Conservation (phyloP, 2,888 invertebrate species). For the Dysmachus trigonus region DNA sequence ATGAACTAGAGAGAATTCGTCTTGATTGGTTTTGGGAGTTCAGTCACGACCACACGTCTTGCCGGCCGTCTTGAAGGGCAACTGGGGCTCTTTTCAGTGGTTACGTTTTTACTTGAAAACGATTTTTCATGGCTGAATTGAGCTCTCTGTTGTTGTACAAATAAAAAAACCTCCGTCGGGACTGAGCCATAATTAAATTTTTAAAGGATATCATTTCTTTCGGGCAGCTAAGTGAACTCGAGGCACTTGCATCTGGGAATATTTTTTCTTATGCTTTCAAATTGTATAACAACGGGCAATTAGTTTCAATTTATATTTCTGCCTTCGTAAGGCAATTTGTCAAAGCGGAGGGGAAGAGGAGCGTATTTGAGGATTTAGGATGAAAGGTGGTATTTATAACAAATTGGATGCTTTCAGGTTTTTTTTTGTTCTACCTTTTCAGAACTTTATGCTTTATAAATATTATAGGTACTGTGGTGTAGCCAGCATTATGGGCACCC, state of each 20-base stretch:
- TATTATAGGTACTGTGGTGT: too few relatives aligned
- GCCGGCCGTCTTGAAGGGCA: background rate
- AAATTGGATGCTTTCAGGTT: background rate
- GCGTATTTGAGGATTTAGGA: background rate
- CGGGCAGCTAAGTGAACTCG: background rate
- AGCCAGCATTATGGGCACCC: too few relatives aligned
- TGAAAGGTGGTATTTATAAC: background rate
- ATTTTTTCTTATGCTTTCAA: background rate
- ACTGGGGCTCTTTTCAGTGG: background rate
- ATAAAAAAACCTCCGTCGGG: background rate
- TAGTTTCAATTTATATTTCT: background rate
- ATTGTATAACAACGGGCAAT: background rate
- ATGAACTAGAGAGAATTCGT: constrained; percentile 44
- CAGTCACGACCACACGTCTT: constrained; percentile 4
- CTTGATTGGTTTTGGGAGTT: constrained; percentile 47
- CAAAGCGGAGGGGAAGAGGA: background rate
- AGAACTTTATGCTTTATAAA: background rate
- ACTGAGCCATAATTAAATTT: background rate
- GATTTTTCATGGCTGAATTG: background rate
- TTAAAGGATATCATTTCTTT: background rate
- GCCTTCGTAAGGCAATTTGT: background rate
- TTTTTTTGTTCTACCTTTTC: background rate
- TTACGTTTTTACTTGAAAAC: background rate
- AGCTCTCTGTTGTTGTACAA: background rate
- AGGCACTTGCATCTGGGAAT: background rate